Base-by-base conservation (phyloP, 2,113 vertebrate species). In the Myrmophylax atrothorax region DNA sequence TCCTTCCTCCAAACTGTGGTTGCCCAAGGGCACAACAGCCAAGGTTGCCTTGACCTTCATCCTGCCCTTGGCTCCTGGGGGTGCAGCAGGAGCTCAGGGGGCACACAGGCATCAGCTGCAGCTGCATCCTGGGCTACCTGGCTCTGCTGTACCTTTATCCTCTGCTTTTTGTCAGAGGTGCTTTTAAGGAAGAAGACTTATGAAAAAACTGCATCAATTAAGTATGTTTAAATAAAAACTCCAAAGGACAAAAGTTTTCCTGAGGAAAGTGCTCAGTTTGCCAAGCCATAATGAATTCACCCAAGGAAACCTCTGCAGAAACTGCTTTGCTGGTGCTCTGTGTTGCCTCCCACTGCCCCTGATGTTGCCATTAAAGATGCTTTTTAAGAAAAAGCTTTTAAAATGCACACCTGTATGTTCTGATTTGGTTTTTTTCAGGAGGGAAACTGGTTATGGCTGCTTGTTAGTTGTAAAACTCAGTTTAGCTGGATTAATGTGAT, bases 171-270 rank as follows among this genome's bases (percentile, higher is more conserved):
- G 78, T 81, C 89, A 89, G 89, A 87, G 90, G 59, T 6, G 10
- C 38, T 94, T 95, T 91, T 93, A 91, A 87, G 87, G 72, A 81
- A 79, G 86, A 37, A 17, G 28, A 14, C 47, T 91, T 46, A 18
- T 5, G 42, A 66, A 83, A 70, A 69, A 85, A 22, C 66, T 67
- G 55, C 26, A 59, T 77, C 58, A 50, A 59, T 53, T 38, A 40
- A 77, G 29, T 42, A 38, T n/a, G 17, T 37, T 90, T 67, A 96
- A 96, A 67, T 93, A 90, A 80, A 80, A 94, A 63, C 85, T 86
- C 50, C 44, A 63, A 94, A 90, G 70, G 75, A 83, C 38, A 58
- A 73, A 82, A 80, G 31, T 47, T 67, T 93, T 94, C 84, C 62
- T 47, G 47, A 77, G 68, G 84, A 47, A 67, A 95, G 55, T 3